Percentiles rank a stretch among this genome's conserved stretches.
Evolutionary conservation across 2,797 vertebrate species (phyloP).

Genomic region (Arremon brunneinucha): DNA sequence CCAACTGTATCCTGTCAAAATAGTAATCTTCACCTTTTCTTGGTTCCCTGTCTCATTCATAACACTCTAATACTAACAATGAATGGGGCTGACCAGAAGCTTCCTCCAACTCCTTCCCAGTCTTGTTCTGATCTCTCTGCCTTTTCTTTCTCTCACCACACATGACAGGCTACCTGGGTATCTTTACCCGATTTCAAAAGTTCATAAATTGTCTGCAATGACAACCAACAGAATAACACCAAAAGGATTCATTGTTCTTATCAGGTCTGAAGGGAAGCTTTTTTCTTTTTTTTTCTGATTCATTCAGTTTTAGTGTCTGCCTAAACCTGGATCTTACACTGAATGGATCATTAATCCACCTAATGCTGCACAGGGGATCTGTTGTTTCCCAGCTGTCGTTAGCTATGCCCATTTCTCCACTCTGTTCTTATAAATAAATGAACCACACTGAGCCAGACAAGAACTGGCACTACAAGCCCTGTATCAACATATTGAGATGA

Average conservation of each 20-base stretch:
- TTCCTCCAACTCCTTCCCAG: neutral
- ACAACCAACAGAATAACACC: neutral
- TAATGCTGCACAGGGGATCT: neutral
- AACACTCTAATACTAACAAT: neutral
- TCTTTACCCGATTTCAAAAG: neutral
- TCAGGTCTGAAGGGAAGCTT: neutral
- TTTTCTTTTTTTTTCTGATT: neutral
- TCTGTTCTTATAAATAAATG: neutral
- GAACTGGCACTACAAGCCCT: neutral
- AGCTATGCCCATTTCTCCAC: neutral
- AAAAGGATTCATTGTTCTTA: neutral
- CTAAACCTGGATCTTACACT: neutral
- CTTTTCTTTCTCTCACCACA: neutral
- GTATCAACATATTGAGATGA: neutral
- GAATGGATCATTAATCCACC: slow-evolving; percentile 1
- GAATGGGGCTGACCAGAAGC: neutral
- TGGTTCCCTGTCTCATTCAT: neutral
- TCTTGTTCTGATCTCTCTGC: neutral
- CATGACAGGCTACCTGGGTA: neutral
- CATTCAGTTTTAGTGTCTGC: neutral
- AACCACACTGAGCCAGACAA: neutral
- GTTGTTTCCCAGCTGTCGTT: neutral
- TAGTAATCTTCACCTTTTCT: neutral
- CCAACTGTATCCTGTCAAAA: neutral
- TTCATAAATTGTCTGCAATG: neutral